phyloP scores from a whole-genome alignment of 1,140 invertebrate genomes.

The Ceratina australensis region DNA sequence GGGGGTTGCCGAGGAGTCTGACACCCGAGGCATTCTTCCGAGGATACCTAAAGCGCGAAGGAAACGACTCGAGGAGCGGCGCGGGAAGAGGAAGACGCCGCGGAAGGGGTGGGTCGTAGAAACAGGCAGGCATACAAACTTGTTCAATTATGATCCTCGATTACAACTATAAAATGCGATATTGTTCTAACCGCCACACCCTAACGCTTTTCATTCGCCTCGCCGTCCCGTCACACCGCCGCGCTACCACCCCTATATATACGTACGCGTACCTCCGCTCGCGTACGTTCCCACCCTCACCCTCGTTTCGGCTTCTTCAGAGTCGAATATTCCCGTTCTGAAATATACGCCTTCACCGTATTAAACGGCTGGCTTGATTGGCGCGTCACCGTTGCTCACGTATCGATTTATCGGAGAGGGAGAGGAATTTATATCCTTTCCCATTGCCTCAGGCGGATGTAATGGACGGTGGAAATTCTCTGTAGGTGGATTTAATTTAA shows the following conservation, averaged over 20 bases:
- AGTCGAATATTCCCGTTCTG: constrained; percentile 43
- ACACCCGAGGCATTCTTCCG: constrained; percentile 75
- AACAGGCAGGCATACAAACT: constrained; percentile 71
- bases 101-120: constrained; percentile 52
- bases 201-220: constrained; percentile 51
- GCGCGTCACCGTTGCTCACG: constrained; percentile 48
- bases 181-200: constrained; percentile 64
- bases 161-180: constrained; percentile 75
- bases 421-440: constrained; percentile 50
- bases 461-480: constrained; percentile 48
- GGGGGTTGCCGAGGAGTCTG: constrained; percentile 57
- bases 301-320: constrained; percentile 43
- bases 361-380: constrained; percentile 50
- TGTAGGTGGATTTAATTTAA: constrained; percentile 52
- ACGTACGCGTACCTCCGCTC: background rate
- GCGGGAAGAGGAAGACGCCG: constrained; percentile 46
- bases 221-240: constrained; percentile 2
- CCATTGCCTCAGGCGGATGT: constrained; percentile 46
- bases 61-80: constrained; percentile 1
- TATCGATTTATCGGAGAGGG: constrained; percentile 51
- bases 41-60: constrained; percentile 61
- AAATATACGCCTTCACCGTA: constrained; percentile 48
- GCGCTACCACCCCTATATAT: constrained; percentile 13
- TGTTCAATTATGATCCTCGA: constrained; percentile 73
- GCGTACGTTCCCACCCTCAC: background rate